Evolutionary conservation across 2,888 invertebrate species (phyloP).

Genomic region (Tiliacea aurago): DNA sequence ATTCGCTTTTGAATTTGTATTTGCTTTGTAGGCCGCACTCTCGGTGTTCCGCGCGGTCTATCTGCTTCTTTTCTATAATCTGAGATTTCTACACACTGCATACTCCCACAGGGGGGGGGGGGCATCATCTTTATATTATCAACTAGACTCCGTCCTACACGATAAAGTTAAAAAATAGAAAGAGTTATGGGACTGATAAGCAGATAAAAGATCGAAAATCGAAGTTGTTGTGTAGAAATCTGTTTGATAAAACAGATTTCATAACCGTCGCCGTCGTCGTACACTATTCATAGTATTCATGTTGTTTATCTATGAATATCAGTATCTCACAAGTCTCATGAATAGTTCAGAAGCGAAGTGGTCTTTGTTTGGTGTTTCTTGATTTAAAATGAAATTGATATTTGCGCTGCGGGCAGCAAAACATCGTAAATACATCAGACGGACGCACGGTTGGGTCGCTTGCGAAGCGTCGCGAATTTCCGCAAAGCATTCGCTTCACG

Average conservation of each 20-base stretch:
- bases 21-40: too few species aligned
- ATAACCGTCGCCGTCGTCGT: neutral
- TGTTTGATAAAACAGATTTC: slow-evolving; percentile 17
- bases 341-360: slow-evolving; percentile 23
- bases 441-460: slow-evolving; percentile 21
- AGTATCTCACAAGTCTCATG: slow-evolving; percentile 35
- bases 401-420: slow-evolving; percentile 20
- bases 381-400: slow-evolving; percentile 13
- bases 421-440: slow-evolving; percentile 41
- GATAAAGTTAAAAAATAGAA: slow-evolving; percentile 37
- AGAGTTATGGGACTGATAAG: slow-evolving; percentile 35
- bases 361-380: slow-evolving; percentile 1
- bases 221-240: slow-evolving; percentile 16
- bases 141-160: neutral
- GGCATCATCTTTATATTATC: too few species aligned
- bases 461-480: slow-evolving; percentile 57
- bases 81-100: neutral
- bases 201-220: slow-evolving; percentile 16
- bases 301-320: slow-evolving; percentile 26
- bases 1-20: too few species aligned
- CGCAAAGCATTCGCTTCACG: slow-evolving; percentile 59
- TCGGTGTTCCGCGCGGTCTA: too few species aligned
- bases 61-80: too few species aligned
- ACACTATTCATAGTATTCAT: slow-evolving; percentile 26
- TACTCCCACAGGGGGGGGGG: too few species aligned